Evolutionary conservation across 2,797 vertebrate genomes (phyloP), one percentile per base, ranked within the genome.

Genomic region (Buceros bicornis): DNA sequence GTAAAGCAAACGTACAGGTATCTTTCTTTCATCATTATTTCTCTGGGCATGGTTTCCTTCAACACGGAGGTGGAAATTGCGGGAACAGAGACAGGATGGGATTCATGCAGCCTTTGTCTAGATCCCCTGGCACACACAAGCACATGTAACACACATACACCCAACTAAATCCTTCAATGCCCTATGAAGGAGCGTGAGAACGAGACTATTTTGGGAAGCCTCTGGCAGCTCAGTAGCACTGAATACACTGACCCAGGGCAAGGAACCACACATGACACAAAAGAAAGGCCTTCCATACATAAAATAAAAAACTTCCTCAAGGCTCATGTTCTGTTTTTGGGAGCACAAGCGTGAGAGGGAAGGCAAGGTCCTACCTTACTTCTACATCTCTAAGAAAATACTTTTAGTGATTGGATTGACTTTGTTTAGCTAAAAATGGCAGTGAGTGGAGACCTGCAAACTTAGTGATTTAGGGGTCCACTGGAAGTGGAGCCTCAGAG

Each of bases 1-100:
- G 62, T 24, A 66, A 72, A 86, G n/a, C 11, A 56, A 70, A 84
- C 5, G 13, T 29, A 21, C 3, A 17, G 43, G 7, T 29, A 64
- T 53, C 19, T 67, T 89, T 73, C 1, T 71, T 83, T 45, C 40
- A 65, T 10, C 21, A 4, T 73, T 83, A 25, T 40, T 67, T 81
- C 26, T 47, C 76, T 77, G 28, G 65, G 5, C 25, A 56, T n/a
- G 13, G 26, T 51, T 87, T 56, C 19, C 29, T 28, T 76, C 7
- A 2, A 10, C 6, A 8, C 4, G 8, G 8, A 5, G 16, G 29
- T 35, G 21, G 45, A 54, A 77, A 57, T 0, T 31, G 15, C 6
- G 20, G 53, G 56, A 89, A 73, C 13, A 16, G 24, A 28, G 22
- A 70, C 24, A 85, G 20, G n/a, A 7, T 25, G 7, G 33, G 28